A percentile compares a stretch with the other conserved stretches of the same genome.
Conservation (phyloP, 2,888 invertebrate species). For the Sesia apiformis region DNA sequence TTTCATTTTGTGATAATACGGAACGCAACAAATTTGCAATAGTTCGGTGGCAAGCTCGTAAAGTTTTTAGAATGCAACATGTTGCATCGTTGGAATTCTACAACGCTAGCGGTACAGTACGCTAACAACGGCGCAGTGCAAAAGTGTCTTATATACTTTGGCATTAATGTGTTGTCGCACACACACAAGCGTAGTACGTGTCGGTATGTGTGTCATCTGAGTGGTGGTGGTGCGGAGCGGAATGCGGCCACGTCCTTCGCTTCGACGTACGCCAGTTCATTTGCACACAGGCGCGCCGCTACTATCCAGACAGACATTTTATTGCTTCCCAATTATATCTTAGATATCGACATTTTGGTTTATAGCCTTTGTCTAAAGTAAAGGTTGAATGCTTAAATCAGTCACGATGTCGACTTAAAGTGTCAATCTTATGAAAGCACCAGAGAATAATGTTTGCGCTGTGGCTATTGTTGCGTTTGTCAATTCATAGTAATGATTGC, state of each 20-base stretch:
- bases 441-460: too few relatives aligned
- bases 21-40: background rate
- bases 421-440: too few relatives aligned
- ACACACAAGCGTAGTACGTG: constrained; percentile 34
- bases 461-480: too few relatives aligned
- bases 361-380: constrained; percentile 4
- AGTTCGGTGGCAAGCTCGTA: background rate
- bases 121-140: constrained; percentile 32
- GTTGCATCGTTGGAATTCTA: constrained; percentile 42
- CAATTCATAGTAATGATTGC: too few relatives aligned
- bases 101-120: constrained; percentile 40
- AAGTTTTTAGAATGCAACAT: constrained; percentile 37
- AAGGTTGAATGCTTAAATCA: too few relatives aligned
- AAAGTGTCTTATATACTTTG: constrained; percentile 29
- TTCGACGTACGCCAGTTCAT: constrained; percentile 66
- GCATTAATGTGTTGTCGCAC: constrained; percentile 13
- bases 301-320: constrained; percentile 42
- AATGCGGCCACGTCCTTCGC: constrained; percentile 74
- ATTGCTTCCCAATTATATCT: constrained; percentile 58
- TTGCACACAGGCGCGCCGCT: constrained; percentile 59
- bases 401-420: too few relatives aligned
- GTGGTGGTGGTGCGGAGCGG: constrained; percentile 52
- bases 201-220: constrained; percentile 62
- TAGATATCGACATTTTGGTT: constrained; percentile 26
- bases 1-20: too few relatives aligned